Evolutionary conservation across 2,888 invertebrate genomes (phyloP).

Genomic region (Nephrotoma guestfalica): DNA sequence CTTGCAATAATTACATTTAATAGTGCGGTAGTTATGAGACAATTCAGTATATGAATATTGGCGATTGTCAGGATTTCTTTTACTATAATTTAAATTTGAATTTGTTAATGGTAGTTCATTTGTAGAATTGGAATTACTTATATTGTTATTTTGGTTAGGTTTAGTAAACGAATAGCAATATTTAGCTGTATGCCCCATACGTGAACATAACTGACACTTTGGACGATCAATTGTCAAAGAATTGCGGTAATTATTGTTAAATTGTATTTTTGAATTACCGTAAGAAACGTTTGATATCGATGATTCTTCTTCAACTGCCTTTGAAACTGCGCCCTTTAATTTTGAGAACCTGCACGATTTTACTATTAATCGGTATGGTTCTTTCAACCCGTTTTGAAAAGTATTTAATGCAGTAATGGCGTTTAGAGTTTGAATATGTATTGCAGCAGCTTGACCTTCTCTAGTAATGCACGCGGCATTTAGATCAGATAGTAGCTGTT

Average conservation of each 20-base stretch:
- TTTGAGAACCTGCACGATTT: background rate
- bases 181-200: too few species aligned
- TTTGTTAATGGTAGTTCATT: background rate
- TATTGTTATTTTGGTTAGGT: background rate
- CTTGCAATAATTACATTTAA: too few species aligned
- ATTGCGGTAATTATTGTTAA: background rate
- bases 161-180: background rate
- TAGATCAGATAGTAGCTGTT: background rate
- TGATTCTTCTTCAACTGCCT: background rate
- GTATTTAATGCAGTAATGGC: background rate
- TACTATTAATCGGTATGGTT: background rate
- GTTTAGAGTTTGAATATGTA: background rate
- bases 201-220: too few species aligned
- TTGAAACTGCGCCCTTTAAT: background rate
- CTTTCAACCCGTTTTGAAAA: background rate
- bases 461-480: background rate
- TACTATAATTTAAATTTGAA: too few species aligned
- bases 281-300: background rate
- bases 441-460: background rate
- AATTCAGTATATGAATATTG: too few species aligned
- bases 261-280: background rate
- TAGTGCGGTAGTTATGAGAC: too few species aligned
- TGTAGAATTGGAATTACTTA: background rate
- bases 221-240: background rate
- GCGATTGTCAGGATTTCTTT: too few species aligned